Evolutionary conservation across 2,888 invertebrate genomes (phyloP), one percentile per base, ranked within the genome.

Genomic region (Drosophila rubida): DNA sequence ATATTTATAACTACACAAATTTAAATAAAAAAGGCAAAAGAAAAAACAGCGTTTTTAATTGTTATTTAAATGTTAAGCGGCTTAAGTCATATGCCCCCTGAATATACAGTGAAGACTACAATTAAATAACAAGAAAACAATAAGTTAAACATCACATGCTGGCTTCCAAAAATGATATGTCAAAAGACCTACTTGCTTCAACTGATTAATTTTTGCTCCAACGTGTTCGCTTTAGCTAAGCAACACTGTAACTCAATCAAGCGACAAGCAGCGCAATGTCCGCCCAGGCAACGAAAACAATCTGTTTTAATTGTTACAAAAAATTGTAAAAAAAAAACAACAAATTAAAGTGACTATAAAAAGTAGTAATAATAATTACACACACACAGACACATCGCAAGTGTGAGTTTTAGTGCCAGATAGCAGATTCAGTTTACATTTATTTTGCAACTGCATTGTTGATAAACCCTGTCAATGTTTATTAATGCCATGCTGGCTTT

Each of bases 271-370:
- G 11, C 14, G 7, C 32, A 35, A 23, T 35, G 39, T 30, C 39
- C 13, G 37, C 27, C 16, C 48, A 48, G 6, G 11, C 45, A 54
- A 64, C 25, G 46, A 23, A 16, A 51, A 45, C 25, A 54, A 59
- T 68, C 6, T 54, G 49, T 23, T 39, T 74, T 58, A 68, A 68
- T 68, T 74, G 50, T 11, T 11, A 42, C 9, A 23, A 19, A 58
- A 23, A 45, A 37, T 46, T 32, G 32, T n/a, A n/a, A 32, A 14
- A 19, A n/a, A 7, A 11, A 19, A 14, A 5, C 30, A n/a, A n/a
- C 42, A 72, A 53, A 16, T 22, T 13, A 45, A 44, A 57, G 19
- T 48, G 48, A 35, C 19, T 19, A 39, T 49, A n/a, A 9, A 23
- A 35, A 30, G 9, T 51, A 35, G 13, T 39, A 27, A 41, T 41